Evolutionary conservation across 2,888 invertebrate genomes (phyloP), one percentile per base, ranked within the genome.

Genomic region (Onthophagus sagittarius): DNA sequence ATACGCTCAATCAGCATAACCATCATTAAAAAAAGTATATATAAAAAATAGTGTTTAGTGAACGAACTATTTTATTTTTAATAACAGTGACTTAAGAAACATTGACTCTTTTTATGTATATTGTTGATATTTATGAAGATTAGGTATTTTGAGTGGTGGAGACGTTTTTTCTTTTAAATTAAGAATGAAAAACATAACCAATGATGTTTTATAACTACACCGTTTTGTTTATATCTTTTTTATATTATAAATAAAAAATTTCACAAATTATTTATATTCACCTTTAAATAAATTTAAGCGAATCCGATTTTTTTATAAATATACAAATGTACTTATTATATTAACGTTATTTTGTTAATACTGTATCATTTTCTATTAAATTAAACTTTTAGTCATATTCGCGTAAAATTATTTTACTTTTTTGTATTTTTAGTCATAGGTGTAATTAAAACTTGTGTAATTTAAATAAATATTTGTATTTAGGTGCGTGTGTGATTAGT

Each of bases 1-100:
- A 33, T 33, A 11, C 11, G 69, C 69, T 69, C 72, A 72, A 72
- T 15, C 33, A 63, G 69, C 69, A 14, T 62, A 71, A 71, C 71
- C 53, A 71, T 63, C 71, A 62, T 23, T 23, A 2, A 23, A 23
- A 23, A 23, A 23, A 23, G 3, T n/a, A 23, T 23, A 23, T 23
- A 23, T 23, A 23, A 23, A 23, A 71, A 23, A 15, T 62, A 39
- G 62, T 39, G 39, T 53, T 53, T 53, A 53, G 39, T 53, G 39
- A 53, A 53, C 7, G 6, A 53, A 53, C 7, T 9, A 53, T 11
- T 53, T 53, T 53, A 33, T 53, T 53, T 53, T 23, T 2, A 23
- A 23, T 23, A 53, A 53, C 39, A 53, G 39, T 53, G 39, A 15
- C 31, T 67, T 9, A n/a, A 15, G 15, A 67, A 67, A 15, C 32